A percentile compares a stretch with the other conserved stretches of the same genome.
Conservation (phyloP, 2,113 vertebrate species). For the Egretta garzetta region DNA sequence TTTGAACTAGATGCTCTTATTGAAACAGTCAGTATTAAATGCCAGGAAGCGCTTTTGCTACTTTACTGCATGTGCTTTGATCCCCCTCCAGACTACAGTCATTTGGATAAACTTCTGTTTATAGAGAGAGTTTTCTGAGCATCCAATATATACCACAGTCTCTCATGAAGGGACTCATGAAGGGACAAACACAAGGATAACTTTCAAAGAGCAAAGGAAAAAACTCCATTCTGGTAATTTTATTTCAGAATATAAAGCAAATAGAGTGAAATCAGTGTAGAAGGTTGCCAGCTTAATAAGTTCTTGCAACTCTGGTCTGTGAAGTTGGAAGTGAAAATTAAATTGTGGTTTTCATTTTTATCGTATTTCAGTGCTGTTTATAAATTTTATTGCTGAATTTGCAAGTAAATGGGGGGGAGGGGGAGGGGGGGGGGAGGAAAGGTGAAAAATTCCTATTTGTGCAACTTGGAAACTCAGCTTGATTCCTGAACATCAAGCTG, state of each 20-base stretch:
- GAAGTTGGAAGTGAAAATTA: background rate
- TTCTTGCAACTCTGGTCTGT: background rate
- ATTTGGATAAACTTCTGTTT: background rate
- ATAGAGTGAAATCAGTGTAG: background rate
- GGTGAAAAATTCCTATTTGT: background rate
- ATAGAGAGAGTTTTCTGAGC: background rate
- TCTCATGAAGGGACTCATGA: background rate
- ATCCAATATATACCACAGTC: background rate
- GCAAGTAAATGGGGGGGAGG: background rate
- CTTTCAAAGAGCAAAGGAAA: background rate
- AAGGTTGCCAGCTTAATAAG: background rate
- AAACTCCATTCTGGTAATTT: background rate
- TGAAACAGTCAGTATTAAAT: background rate
- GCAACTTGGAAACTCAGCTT: background rate
- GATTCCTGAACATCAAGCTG: background rate
- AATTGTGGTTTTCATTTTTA: background rate
- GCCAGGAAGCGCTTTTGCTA: background rate
- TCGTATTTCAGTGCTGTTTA: background rate
- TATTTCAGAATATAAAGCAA: background rate
- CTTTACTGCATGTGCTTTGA: background rate
- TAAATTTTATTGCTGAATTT: background rate
- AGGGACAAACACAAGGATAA: background rate
- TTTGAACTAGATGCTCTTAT: background rate
- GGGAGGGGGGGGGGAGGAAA: accelerated
- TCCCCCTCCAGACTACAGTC: background rate